Evolutionary conservation across 2,113 vertebrate species (phyloP).

Genomic region (Arenaria interpres): DNA sequence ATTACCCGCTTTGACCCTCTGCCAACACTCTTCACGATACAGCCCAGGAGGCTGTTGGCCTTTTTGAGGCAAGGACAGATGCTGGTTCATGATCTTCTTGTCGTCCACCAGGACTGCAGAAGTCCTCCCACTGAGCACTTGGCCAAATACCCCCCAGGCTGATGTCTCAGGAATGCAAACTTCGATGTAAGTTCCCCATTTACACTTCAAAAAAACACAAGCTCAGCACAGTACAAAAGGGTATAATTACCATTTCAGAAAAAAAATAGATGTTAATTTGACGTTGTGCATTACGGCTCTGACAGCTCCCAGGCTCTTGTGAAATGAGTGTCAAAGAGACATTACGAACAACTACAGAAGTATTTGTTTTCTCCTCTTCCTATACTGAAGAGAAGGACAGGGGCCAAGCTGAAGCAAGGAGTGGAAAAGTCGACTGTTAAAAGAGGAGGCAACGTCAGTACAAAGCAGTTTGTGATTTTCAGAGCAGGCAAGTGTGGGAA

Average conservation of each 20-base stretch:
- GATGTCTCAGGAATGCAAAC: constrained; percentile 27
- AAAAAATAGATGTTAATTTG: constrained; percentile 51
- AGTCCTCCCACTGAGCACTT: neutral
- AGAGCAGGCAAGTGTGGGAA: neutral
- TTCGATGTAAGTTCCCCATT: constrained; percentile 32
- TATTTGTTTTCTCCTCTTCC: neutral
- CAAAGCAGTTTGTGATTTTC: neutral
- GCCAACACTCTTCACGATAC: neutral
- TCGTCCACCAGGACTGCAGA: neutral
- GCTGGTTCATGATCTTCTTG: neutral
- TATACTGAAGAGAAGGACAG: neutral
- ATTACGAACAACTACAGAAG: neutral
- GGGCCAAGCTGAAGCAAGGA: neutral
- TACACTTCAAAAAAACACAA: constrained; percentile 30
- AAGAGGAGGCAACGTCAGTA: neutral
- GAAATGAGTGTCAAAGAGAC: constrained; percentile 35
- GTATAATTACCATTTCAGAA: constrained; percentile 62
- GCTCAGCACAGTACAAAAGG: constrained; percentile 52
- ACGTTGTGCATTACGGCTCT: constrained; percentile 17
- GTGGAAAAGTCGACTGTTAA: neutral
- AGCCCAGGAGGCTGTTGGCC: neutral
- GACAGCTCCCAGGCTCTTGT: constrained; percentile 52
- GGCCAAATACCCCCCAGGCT: neutral
- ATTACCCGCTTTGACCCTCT: neutral
- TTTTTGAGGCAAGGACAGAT: neutral